Base-by-base conservation (phyloP, 1,140 invertebrate genomes). In the Glossosoma conforme region DNA sequence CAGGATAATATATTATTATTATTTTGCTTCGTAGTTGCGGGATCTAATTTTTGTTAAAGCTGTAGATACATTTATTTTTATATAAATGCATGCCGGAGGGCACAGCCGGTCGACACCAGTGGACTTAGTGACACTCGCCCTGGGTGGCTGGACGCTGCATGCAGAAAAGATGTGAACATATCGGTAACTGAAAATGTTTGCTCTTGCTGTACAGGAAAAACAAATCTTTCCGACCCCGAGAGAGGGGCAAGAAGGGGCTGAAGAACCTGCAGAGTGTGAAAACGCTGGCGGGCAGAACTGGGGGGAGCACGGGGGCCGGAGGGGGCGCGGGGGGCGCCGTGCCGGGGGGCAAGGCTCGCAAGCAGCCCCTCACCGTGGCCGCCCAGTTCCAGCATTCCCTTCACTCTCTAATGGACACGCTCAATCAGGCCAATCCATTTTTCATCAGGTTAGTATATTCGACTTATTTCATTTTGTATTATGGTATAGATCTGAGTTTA, bases 381-480 rank as follows among this genome's bases (percentile, higher is more conserved):
- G 89, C 90, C 2, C 93, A 97, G 72, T 97, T 97, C 69, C 90
- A 96, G 64, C 87, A 91, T 63, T 93, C 90, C 14, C 72, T 98
- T 18, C 87, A 90, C 47, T 85, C 87, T 24, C 72, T 97, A 10
- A 96, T 97, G 92, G 87, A 92, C 60, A 94, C 93, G 0, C 68
- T 98, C 8, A 93, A 93, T 66, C 87, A 94, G 65, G 92, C 93
- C 0, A 95, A 95, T 73, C 94, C 94, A 1, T 97, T 94, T 72
- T 98, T 98, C 66, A 95, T 98, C 54, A 79, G 94, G 72, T 73
- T 58, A 41, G 40, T 54, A 18, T 11, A 8, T 14, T 35, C 13
- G 20, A 11, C n/a, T n/a, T 24, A 20, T 43, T 30, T 30, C 14
- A 41, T 8, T 41, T 20, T 6, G 38, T 17, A 20, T 15, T 18